These are phyloP conservation scores for Holothuria glaberrima DNA, from an alignment of 35 echinoderm and acorn worm genomes.

Conservation along the genomic window DNA sequence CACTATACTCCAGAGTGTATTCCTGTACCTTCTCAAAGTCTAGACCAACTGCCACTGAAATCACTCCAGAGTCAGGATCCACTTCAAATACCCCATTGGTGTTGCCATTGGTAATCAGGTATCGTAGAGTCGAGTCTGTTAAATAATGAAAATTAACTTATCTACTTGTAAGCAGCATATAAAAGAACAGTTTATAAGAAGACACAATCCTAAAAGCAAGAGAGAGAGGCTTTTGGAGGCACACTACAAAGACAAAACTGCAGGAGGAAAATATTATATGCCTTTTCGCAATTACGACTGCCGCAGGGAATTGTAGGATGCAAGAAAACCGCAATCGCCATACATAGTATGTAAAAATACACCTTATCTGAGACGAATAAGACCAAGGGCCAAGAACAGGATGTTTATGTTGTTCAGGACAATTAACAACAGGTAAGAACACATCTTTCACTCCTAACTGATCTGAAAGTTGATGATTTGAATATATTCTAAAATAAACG, in stretches of 20 bases:
- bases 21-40: slow-evolving; percentile 72
- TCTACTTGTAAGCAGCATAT: not conserved
- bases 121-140: slow-evolving; percentile 51
- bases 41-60: slow-evolving; percentile 71
- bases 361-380: too few relatives aligned
- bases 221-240: not conserved
- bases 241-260: not conserved
- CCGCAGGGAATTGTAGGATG: too few relatives aligned
- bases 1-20: slow-evolving; percentile 77
- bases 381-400: too few relatives aligned
- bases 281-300: too few relatives aligned
- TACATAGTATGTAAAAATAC: too few relatives aligned
- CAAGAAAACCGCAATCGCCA: too few relatives aligned
- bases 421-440: too few relatives aligned
- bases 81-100: slow-evolving; percentile 79
- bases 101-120: slow-evolving; percentile 76
- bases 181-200: not conserved
- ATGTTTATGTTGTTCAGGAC: too few relatives aligned
- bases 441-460: too few relatives aligned
- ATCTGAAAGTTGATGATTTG: too few relatives aligned
- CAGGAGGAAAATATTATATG: not conserved
- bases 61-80: slow-evolving; percentile 62
- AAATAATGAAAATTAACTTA: not conserved
- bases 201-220: not conserved
- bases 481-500: too few relatives aligned